Conservation (phyloP, 2,797 vertebrate genomes). For the Gymnodraco acuticeps region DNA sequence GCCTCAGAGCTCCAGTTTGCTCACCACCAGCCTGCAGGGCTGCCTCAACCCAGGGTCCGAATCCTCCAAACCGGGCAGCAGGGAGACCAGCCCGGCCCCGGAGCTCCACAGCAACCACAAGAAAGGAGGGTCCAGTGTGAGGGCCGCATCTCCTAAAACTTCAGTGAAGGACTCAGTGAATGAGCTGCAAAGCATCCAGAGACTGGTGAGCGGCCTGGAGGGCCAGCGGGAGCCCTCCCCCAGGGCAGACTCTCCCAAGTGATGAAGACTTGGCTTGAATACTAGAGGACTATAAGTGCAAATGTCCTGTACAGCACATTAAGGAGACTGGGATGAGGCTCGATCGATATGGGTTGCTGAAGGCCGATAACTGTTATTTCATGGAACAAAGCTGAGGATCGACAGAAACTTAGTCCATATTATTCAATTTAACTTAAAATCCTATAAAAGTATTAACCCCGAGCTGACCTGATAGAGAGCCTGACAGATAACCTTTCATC, state of each 20-base stretch:
- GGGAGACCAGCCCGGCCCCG: slow-evolving; percentile 91
- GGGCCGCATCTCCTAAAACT: slow-evolving; percentile 89
- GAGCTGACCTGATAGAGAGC: slow-evolving; percentile 20
- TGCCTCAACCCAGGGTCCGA: slow-evolving; percentile 86
- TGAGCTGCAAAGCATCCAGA: slow-evolving; percentile 98
- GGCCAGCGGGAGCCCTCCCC: slow-evolving; percentile 92
- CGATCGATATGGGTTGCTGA: slow-evolving; percentile 34
- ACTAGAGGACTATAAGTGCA: slow-evolving; percentile 73
- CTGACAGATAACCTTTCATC: slow-evolving; percentile 15
- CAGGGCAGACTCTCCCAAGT: slow-evolving; percentile 89
- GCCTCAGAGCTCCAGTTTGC: slow-evolving; percentile 91
- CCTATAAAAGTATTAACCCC: slow-evolving; percentile 25
- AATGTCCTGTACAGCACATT: slow-evolving; percentile 89
- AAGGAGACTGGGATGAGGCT: slow-evolving; percentile 72
- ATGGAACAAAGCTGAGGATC: slow-evolving; percentile 63
- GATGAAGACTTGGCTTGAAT: slow-evolving; percentile 82
- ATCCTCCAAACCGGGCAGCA: slow-evolving; percentile 91
- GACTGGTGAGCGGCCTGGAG: slow-evolving; percentile 97
- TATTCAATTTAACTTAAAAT: slow-evolving; percentile 35
- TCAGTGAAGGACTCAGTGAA: slow-evolving; percentile 95
- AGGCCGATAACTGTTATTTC: slow-evolving; percentile 53
- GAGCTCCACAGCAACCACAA: slow-evolving; percentile 91
- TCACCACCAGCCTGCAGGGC: slow-evolving; percentile 86
- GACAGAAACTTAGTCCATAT: slow-evolving; percentile 42
- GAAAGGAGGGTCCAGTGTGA: slow-evolving; percentile 76